These are phyloP conservation scores for Bubo scandiacus DNA, from an alignment of 2,113 vertebrate genomes.

Conservation along the genomic window DNA sequence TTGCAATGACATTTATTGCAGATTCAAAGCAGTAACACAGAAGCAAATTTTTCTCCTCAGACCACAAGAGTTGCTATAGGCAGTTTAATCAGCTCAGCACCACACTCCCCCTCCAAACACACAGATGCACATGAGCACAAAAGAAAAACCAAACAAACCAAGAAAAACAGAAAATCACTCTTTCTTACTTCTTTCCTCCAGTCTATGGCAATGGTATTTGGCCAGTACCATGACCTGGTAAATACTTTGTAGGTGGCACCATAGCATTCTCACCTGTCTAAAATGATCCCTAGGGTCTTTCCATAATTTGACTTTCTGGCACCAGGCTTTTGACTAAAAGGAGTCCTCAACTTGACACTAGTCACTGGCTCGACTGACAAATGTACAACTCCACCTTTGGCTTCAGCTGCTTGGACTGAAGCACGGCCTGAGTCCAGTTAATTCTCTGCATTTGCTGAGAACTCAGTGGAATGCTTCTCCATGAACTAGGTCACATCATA, in stretches of 20 bases:
- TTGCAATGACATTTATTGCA: background rate
- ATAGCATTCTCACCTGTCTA: background rate
- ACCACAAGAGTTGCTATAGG: background rate
- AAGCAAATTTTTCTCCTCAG: background rate
- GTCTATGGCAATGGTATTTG: background rate
- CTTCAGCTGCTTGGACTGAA: background rate
- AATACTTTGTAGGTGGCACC: background rate
- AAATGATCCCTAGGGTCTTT: background rate
- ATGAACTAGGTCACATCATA: background rate
- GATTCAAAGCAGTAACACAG: background rate
- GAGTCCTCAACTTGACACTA: background rate
- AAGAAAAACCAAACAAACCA: background rate
- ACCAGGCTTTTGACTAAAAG: background rate
- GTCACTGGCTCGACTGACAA: background rate
- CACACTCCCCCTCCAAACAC: background rate
- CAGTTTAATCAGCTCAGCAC: background rate
- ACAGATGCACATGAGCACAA: rapidly evolving
- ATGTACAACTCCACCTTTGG: background rate
- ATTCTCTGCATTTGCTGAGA: background rate
- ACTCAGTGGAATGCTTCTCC: background rate
- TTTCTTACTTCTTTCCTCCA: background rate
- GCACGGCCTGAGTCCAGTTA: background rate
- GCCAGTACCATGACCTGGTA: background rate
- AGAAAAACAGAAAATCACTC: background rate
- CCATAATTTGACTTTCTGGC: background rate